Conservation (phyloP, 1,140 invertebrate species). For the Zeugodacus cucurbitae region DNA sequence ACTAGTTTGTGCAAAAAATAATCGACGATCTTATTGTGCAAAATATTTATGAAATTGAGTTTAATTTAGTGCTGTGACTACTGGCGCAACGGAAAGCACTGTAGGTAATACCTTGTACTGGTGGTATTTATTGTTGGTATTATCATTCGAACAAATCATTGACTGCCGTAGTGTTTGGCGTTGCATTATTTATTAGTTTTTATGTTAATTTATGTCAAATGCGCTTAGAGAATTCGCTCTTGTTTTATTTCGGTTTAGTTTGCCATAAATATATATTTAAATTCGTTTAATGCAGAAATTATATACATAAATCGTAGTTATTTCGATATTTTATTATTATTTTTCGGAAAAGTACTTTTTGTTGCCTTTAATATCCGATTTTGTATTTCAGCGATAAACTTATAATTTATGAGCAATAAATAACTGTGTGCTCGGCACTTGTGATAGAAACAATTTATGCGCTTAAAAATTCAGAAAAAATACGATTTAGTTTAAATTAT, state of each 20-base stretch:
- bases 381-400: not conserved
- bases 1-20: not conserved
- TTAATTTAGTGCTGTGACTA: constrained; percentile 5
- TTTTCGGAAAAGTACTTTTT: not conserved
- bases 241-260: not conserved
- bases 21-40: not conserved
- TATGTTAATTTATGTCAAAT: constrained; percentile 30
- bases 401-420: constrained; percentile 34
- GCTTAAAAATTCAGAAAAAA: not conserved
- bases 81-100: not conserved
- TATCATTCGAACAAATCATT: not conserved
- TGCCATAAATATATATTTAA: not conserved
- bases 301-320: not conserved
- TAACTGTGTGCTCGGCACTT: not conserved
- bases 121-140: not conserved
- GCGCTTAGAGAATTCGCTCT: not conserved
- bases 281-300: not conserved
- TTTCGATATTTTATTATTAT: not conserved
- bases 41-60: constrained; percentile 20
- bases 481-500: no score
- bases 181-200: constrained; percentile 28
- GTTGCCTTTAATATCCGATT: not conserved
- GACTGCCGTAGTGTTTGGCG: not conserved
- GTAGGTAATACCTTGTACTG: not conserved
- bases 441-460: not conserved